These are phyloP conservation scores for Myzus persicae DNA, from an alignment of 1,140 invertebrate genomes.

Conservation along the genomic window DNA sequence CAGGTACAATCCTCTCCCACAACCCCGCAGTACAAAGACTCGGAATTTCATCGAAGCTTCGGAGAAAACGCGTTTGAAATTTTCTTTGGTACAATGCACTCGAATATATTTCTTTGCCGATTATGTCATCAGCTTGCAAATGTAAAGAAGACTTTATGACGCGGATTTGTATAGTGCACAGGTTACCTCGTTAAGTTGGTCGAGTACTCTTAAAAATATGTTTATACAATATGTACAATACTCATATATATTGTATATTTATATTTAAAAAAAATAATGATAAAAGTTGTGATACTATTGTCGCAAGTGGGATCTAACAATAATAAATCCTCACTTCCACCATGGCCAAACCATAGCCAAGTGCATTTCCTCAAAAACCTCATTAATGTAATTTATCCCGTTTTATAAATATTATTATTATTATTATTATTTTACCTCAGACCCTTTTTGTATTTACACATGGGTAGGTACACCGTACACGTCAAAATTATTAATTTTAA, in stretches of 20 bases:
- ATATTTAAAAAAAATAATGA: neutral
- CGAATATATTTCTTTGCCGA: conserved; percentile 37
- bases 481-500: neutral
- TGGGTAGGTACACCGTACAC: neutral
- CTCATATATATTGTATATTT: neutral
- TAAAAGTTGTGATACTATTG: conserved; percentile 17
- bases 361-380: neutral
- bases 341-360: neutral
- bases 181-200: conserved; percentile 9
- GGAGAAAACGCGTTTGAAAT: conserved; percentile 26
- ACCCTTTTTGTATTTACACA: neutral
- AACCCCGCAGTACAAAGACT: neutral
- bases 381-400: neutral
- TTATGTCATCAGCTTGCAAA: neutral
- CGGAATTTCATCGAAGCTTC: conserved; percentile 1
- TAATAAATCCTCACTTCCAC: neutral
- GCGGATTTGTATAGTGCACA: neutral
- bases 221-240: neutral
- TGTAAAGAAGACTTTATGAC: neutral
- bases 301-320: neutral
- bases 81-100: neutral
- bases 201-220: neutral
- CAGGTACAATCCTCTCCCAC: neutral
- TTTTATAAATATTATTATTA: neutral
- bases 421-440: neutral